Conservation (phyloP, 2,888 invertebrate species). For the Nipponacmea schrenckii region DNA sequence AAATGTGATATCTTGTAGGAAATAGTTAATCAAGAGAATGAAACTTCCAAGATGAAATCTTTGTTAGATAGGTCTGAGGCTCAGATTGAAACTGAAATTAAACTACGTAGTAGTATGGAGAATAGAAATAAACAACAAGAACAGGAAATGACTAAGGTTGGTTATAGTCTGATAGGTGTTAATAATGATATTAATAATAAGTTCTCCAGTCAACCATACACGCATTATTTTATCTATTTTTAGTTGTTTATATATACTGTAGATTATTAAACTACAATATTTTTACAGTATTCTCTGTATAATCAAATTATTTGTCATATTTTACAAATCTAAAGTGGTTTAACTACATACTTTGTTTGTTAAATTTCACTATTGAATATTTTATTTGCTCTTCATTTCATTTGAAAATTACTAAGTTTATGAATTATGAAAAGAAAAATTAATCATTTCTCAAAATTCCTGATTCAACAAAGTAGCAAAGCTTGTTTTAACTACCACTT, state of each 20-base stretch:
- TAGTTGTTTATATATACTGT: neutral
- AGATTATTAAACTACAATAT: neutral
- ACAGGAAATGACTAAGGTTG: conserved; percentile 56
- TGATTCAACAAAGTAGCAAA: too few species aligned
- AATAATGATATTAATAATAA: neutral
- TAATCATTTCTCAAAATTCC: too few species aligned
- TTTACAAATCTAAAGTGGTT: too few species aligned
- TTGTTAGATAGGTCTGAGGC: conserved; percentile 48
- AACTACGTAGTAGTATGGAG: conserved; percentile 49
- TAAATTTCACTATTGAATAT: too few species aligned
- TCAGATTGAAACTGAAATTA: conserved; percentile 52
- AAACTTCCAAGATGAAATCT: conserved; percentile 40
- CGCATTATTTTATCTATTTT: neutral
- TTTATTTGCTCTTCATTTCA: too few species aligned
- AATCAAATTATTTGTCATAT: neutral
- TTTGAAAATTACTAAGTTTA: too few species aligned
- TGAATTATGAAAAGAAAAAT: too few species aligned
- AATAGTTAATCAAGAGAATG: conserved; percentile 41
- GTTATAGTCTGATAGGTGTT: neutral
- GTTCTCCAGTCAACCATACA: neutral
- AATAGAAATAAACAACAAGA: conserved; percentile 52
- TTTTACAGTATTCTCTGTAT: neutral
- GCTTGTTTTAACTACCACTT: too few species aligned
- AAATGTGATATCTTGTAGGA: conserved; percentile 33
- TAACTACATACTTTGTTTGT: too few species aligned